Evolutionary conservation across 2,113 vertebrate genomes (phyloP), one percentile per base, ranked within the genome.

Genomic region (Sturnus vulgaris): DNA sequence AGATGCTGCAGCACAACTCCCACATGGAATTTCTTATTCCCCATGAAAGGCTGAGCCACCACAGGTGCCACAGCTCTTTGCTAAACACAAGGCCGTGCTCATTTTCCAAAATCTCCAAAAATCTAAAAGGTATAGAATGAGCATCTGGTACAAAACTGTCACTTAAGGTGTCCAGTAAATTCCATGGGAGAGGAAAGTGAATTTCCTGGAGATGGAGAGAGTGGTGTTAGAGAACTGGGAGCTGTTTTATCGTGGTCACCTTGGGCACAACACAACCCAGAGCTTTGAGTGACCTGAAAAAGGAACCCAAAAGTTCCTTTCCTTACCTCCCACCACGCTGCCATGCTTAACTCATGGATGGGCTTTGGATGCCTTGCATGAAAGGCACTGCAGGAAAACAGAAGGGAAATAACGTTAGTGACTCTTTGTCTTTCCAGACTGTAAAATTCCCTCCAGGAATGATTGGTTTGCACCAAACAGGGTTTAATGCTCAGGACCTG

Each of bases 161-260:
- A 52, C 15, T 42, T 42, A 5, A 13, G 55, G 16, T 1, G 10
- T 24, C 24, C 55, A 70, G 46, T 11, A 40, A 92, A 86, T 37
- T 5, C 57, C 49, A 71, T 0, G 2, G 28, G 27, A 73, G 25
- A 75, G 23, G 23, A 49, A 94, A 37, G 30, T 6, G 35, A 42
- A 66, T 28, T 73, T 39, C 35, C 23, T 12, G 4, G 1, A 11
- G 18, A 31, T 1, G 12, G 19, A 18, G 63, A 53, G 17, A 11
- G 7, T 23, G 1, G 1, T 24, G 33, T 22, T 17, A 5, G 49
- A 60, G 70, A 37, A 3, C 13, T n/a, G 63, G 23, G 52, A 83
- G 40, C 28, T 65, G 47, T 37, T 65, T 39, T 47, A 5, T 53
- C 2, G 0, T 3, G 23, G 19, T 1, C 2, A 47, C 6, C 44